Evolutionary conservation across 1,140 invertebrate species (phyloP).

Genomic region (Wasmannia auropunctata): DNA sequence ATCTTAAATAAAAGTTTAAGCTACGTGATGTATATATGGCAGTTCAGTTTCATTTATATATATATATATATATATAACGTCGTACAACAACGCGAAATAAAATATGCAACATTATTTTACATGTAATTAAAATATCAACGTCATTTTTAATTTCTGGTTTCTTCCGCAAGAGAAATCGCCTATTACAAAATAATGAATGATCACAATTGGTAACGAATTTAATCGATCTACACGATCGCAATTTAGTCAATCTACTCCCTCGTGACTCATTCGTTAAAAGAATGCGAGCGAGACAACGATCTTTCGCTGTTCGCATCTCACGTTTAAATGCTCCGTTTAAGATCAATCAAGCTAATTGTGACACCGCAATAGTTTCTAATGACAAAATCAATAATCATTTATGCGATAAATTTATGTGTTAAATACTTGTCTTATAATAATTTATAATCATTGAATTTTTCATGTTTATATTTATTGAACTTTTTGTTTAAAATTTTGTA

Average conservation of each 20-base stretch:
- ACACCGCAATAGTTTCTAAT: background rate
- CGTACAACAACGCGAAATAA: background rate
- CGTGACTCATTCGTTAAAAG: background rate
- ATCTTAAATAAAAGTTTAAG: slow-evolving; percentile 1
- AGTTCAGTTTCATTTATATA: slow-evolving; percentile 38
- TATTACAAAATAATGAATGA: slow-evolving; percentile 13
- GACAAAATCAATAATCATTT: background rate
- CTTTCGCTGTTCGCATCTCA: background rate
- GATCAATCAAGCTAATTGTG: background rate
- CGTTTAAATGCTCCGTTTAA: slow-evolving; percentile 1
- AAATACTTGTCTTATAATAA: background rate
- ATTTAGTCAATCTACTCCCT: background rate
- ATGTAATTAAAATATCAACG: slow-evolving; percentile 18
- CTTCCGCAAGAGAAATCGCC: background rate
- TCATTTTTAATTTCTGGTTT: background rate
- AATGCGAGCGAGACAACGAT: background rate
- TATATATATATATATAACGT: slow-evolving; percentile 1
- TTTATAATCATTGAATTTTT: slow-evolving; percentile 39
- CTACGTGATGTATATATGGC: background rate
- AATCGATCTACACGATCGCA: too few relatives aligned
- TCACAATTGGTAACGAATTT: slow-evolving; percentile 4
- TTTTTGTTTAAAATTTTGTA: too few relatives aligned
- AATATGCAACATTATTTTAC: slow-evolving; percentile 24
- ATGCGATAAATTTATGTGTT: background rate
- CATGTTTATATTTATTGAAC: too few relatives aligned